Evolutionary conservation across 2,888 invertebrate species (phyloP), one percentile per base, ranked within the genome.

Genomic region (Arctia plantaginis): DNA sequence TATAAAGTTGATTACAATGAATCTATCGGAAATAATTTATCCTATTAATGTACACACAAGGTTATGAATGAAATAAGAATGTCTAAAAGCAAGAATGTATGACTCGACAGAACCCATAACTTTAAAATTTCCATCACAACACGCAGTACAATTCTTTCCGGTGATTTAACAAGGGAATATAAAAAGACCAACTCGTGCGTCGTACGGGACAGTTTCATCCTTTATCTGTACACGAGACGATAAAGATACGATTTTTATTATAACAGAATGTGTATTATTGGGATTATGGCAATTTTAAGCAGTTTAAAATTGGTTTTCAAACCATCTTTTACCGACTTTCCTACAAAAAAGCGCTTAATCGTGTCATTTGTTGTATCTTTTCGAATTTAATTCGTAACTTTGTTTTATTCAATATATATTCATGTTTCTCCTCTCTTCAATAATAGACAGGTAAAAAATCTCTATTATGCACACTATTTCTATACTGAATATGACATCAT

Each of bases 131-230:
- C 72, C 73, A 71, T 74, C 67, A 65, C 70, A 78, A 74, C 64
- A 67, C 72, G 47, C 73, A 70, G 76, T 82, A 74, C 72, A 72
- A 82, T 84, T 77, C 79, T 85, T 85, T 83, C 77, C 76, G 75
- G 72, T 76, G 55, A 64, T 74, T 83, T 80, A 81, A 78, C 72
- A 68, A 75, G 72, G 47, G 73, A 77, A 77, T 77, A 84, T 82
- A 83, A 83, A 85, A 78, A 80, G 69, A 77, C 30, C 27, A 72
- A 77, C 72, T 76, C 77, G 79, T 76, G 72, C 55, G 69, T 74
- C 72, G 66, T 82, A 71, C 64, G 69, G 72, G 75, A 72, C 74
- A 77, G 62, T 41, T 71, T 23, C 59, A n/a, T 27, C 27, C 59
- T 35, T 72, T 84, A 39, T 74, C 55, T 74, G 59, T 30, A 71